These are phyloP conservation scores for Dasyornis broadbenti DNA, from an alignment of 2,113 vertebrate genomes.

Conservation along the genomic window DNA sequence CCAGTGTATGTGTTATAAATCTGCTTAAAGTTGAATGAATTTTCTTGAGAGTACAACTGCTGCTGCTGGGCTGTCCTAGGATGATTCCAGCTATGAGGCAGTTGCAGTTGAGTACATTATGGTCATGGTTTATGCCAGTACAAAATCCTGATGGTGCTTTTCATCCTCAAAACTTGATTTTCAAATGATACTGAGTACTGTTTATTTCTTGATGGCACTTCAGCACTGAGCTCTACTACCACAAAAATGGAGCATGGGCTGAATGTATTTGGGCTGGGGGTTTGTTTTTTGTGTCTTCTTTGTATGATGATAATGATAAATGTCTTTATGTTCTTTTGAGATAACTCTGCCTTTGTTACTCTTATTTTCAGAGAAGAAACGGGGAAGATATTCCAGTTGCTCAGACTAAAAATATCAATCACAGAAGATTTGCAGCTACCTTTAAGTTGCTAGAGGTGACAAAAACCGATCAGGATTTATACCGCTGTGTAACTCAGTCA, in stretches of 20 bases:
- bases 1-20: background rate
- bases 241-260: fast-evolving
- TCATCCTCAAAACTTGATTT: background rate
- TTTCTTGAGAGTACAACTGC: background rate
- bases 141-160: background rate
- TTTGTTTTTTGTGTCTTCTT: background rate
- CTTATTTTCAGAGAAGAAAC: slow-evolving; percentile 83
- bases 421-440: slow-evolving; percentile 93
- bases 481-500: slow-evolving; percentile 96
- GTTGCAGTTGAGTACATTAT: background rate
- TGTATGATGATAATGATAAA: background rate
- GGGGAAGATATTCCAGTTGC: slow-evolving; percentile 96
- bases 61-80: background rate
- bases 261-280: background rate
- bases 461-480: slow-evolving; percentile 92
- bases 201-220: background rate
- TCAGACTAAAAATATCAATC: slow-evolving; percentile 96
- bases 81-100: background rate
- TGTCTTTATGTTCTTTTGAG: background rate
- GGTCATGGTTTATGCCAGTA: background rate
- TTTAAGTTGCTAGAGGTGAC: slow-evolving; percentile 94
- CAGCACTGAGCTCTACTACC: background rate
- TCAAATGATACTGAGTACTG: background rate
- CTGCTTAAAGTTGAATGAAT: background rate
- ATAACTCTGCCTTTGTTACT: slow-evolving; percentile 39